Evolutionary conservation across 1,140 invertebrate species (phyloP).

Genomic region (Heliconius congener): DNA sequence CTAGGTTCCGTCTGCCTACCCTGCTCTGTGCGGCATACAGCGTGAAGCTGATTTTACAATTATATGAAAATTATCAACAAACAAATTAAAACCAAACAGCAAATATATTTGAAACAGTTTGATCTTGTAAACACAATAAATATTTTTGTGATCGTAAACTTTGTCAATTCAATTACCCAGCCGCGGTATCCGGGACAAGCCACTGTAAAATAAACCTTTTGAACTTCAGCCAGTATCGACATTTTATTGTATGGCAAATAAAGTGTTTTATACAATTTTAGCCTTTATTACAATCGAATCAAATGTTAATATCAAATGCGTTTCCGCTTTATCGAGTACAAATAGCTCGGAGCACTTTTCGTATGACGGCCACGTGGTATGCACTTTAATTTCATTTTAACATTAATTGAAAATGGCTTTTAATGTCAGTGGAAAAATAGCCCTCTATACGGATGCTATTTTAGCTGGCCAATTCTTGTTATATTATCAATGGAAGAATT

Average conservation of each 20-base stretch:
- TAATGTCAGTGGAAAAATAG: conserved; percentile 24
- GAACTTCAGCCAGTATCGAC: conserved; percentile 34
- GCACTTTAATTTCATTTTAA: conserved; percentile 30
- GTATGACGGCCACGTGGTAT: conserved; percentile 29
- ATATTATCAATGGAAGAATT: background rate
- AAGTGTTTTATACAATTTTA: conserved; percentile 11
- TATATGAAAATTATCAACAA: background rate
- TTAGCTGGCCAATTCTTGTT: background rate
- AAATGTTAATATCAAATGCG: conserved; percentile 1
- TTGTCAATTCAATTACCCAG: conserved; percentile 37
- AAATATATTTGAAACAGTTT: conserved; percentile 20
- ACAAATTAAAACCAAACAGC: background rate
- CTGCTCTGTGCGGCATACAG: background rate
- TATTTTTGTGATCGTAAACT: conserved; percentile 35
- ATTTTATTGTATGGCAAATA: conserved; percentile 33
- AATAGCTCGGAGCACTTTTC: conserved; percentile 28
- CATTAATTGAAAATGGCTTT: conserved; percentile 35
- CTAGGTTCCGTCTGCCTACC: background rate
- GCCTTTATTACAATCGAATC: background rate
- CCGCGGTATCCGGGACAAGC: conserved; percentile 23
- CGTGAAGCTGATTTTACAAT: background rate
- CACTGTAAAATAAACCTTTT: conserved; percentile 38
- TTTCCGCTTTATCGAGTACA: conserved; percentile 7
- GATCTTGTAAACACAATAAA: conserved; percentile 33
- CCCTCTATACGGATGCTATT: background rate